These are phyloP conservation scores for Saxicola maurus DNA, from an alignment of 2,797 vertebrate species.

Conservation along the genomic window DNA sequence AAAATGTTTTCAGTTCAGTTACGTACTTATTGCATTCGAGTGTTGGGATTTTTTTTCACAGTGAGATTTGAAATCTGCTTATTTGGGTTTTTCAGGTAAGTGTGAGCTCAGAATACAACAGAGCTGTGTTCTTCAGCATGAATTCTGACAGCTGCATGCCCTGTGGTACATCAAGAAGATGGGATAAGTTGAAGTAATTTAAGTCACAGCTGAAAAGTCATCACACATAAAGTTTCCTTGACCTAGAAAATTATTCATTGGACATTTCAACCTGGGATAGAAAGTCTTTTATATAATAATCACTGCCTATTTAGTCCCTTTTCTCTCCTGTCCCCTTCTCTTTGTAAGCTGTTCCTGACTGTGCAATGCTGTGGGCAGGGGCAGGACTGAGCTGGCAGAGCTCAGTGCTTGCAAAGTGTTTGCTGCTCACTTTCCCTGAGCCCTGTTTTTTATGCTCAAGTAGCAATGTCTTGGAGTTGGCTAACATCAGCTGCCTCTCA, in stretches of 20 bases:
- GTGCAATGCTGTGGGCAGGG: neutral
- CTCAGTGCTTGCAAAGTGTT: neutral
- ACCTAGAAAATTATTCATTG: neutral
- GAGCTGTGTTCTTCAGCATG: neutral
- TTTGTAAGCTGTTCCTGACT: neutral
- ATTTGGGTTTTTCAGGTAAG: neutral
- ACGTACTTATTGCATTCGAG: accelerated
- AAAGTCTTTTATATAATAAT: neutral
- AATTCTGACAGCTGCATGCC: neutral
- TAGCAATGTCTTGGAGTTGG: neutral
- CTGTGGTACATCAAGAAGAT: neutral
- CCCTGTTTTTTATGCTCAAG: neutral
- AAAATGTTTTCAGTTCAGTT: neutral
- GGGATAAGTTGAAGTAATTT: neutral
- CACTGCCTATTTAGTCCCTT: neutral
- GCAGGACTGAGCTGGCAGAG: neutral
- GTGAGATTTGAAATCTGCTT: neutral
- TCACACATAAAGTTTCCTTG: neutral
- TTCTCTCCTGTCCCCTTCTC: neutral
- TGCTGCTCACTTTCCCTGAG: neutral
- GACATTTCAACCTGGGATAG: neutral
- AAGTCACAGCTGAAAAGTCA: neutral
- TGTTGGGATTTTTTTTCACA: neutral
- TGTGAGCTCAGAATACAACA: neutral
- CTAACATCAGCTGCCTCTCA: neutral